A percentile compares a stretch with the other conserved stretches of the same genome.
Evolutionary conservation across 1,140 invertebrate genomes (phyloP).

Genomic region (Drosophila nasuta): DNA sequence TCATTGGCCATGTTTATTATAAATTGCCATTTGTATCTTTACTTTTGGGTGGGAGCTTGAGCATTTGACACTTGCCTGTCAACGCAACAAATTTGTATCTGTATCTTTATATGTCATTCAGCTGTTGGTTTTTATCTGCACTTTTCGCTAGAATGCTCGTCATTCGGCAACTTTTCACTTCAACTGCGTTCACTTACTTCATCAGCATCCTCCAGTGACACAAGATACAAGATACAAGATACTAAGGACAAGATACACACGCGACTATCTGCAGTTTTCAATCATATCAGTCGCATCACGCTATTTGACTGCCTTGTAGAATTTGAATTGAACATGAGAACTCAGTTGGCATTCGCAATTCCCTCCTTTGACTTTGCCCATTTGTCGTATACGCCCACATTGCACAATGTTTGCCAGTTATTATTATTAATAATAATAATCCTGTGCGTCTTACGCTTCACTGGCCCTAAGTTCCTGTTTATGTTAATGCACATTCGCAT

Average conservation of each 20-base stretch:
- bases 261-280: constrained; percentile 38
- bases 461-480: constrained; percentile 69
- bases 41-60: constrained; percentile 1
- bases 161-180: constrained; percentile 64
- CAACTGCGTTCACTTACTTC: constrained; percentile 60
- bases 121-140: constrained; percentile 71
- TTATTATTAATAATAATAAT: constrained; percentile 62
- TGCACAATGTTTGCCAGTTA: constrained; percentile 37
- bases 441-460: constrained; percentile 59
- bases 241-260: constrained; percentile 4
- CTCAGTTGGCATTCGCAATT: not conserved
- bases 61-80: constrained; percentile 65
- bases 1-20: constrained; percentile 61
- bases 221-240: constrained; percentile 31
- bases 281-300: constrained; percentile 44
- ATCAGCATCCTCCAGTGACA: constrained; percentile 62
- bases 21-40: constrained; percentile 76
- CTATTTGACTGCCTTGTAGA: constrained; percentile 25
- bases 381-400: constrained; percentile 24
- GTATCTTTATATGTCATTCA: constrained; percentile 47
- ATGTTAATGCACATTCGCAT: constrained; percentile 69
- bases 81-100: constrained; percentile 72
- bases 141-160: constrained; percentile 79
- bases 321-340: constrained; percentile 18
- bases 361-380: constrained; percentile 3